Percentiles rank a stretch among this genome's conserved stretches.
These are phyloP conservation scores for Meta bourneti DNA, from an alignment of 2,888 invertebrate genomes.

Conservation along the genomic window DNA sequence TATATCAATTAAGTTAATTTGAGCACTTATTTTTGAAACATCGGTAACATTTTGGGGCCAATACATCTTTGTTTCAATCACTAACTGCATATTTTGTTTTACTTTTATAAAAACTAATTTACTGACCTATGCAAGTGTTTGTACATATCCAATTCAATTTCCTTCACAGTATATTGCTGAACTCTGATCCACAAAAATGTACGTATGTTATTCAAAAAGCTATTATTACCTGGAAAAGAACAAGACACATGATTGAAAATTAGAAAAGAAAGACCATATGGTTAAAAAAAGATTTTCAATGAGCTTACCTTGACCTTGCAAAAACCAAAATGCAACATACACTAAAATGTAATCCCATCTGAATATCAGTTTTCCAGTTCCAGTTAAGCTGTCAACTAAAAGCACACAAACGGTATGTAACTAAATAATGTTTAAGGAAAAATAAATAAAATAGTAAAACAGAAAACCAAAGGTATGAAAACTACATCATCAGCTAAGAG, in stretches of 20 bases:
- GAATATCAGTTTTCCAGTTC: constrained; percentile 82
- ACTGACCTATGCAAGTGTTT: constrained; percentile 88
- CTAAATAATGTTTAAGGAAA: too few species aligned
- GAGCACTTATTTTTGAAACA: too few species aligned
- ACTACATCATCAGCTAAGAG: too few species aligned
- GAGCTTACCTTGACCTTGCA: constrained; percentile 87
- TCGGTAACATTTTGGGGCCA: too few species aligned
- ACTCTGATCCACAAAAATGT: constrained; percentile 96
- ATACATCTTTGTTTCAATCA: too few species aligned
- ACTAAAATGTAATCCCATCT: constrained; percentile 94
- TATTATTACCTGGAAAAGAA: constrained; percentile 89
- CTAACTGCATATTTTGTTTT: neutral
- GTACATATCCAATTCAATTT: constrained; percentile 92
- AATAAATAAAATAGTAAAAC: too few species aligned
- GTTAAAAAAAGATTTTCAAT: neutral
- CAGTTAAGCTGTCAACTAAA: constrained; percentile 67
- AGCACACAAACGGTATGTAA: neutral
- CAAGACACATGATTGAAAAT: neutral
- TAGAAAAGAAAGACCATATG: neutral
- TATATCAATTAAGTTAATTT: too few species aligned
- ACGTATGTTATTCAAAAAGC: constrained; percentile 93
- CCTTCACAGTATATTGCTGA: constrained; percentile 96
- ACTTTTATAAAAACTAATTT: neutral
- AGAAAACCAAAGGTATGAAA: too few species aligned
- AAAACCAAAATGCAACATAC: constrained; percentile 92